phyloP scores from a whole-genome alignment of 2,113 vertebrate genomes.

The Microtus montanus region DNA sequence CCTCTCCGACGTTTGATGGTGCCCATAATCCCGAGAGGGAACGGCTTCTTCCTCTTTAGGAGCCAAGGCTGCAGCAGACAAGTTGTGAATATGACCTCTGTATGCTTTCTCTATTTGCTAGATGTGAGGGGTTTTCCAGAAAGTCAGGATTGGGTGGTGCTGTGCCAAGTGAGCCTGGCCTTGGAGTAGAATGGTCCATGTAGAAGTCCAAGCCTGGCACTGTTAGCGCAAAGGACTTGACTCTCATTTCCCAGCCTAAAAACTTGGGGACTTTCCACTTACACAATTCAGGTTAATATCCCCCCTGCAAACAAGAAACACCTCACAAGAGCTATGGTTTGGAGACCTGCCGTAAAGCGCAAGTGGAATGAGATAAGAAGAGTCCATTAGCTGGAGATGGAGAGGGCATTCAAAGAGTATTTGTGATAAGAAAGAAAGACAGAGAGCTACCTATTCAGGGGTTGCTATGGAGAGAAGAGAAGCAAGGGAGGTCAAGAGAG shows the following conservation, averaged over 20 bases:
- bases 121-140: not conserved
- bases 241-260: slow-evolving; percentile 2
- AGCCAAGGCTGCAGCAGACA: not conserved
- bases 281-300: not conserved
- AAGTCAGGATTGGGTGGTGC: not conserved
- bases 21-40: not conserved
- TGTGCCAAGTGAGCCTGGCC: not conserved
- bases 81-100: not conserved
- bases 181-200: not conserved
- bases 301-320: not conserved
- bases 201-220: not conserved
- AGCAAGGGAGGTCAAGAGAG: too few relatives aligned
- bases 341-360: not conserved
- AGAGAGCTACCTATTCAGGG: not conserved
- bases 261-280: slow-evolving; percentile 71
- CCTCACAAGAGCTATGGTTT: not conserved
- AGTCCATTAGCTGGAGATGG: fast-evolving
- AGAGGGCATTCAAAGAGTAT: fast-evolving
- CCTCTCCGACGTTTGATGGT: not conserved
- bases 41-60: not conserved
- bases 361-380: not conserved
- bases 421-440: not conserved
- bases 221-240: fast-evolving
- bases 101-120: not conserved
- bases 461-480: not conserved